Percentiles rank a stretch among this genome's conserved stretches.
phyloP scores from a whole-genome alignment of 2,113 vertebrate species.

The Nothocercus nigrocapillus region DNA sequence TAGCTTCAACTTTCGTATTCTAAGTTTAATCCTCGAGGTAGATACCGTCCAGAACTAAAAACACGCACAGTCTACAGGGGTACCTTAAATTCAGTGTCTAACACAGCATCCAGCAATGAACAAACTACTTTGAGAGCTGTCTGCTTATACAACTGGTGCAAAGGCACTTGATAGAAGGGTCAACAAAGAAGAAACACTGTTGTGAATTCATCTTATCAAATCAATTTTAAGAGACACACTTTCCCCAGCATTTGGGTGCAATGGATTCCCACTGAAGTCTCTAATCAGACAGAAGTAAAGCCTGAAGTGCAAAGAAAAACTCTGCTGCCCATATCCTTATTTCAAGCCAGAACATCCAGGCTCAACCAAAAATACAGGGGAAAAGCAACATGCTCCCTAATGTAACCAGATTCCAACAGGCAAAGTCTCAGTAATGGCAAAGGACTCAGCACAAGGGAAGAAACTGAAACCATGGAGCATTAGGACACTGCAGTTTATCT shows the following conservation, averaged over 20 bases:
- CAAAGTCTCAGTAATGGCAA: not conserved
- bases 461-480: not conserved
- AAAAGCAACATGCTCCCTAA: not conserved
- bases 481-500: not conserved
- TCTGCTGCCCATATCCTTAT: not conserved
- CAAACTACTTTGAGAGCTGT: not conserved
- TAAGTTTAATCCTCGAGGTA: not conserved
- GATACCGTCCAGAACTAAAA: not conserved
- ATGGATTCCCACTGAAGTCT: accelerated
- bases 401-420: not conserved
- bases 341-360: not conserved
- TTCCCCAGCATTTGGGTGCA: not conserved
- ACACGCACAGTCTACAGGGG: accelerated
- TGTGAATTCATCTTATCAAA: not conserved
- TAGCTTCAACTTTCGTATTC: not conserved
- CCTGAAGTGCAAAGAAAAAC: not conserved
- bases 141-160: not conserved
- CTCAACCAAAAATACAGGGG: not conserved
- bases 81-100: not conserved
- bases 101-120: not conserved
- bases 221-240: not conserved
- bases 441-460: not conserved
- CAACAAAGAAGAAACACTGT: not conserved
- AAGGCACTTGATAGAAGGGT: constrained; percentile 1
- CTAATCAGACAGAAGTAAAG: not conserved